Conservation (phyloP, 2,888 invertebrate species). For the Argynnis bischoffii region DNA sequence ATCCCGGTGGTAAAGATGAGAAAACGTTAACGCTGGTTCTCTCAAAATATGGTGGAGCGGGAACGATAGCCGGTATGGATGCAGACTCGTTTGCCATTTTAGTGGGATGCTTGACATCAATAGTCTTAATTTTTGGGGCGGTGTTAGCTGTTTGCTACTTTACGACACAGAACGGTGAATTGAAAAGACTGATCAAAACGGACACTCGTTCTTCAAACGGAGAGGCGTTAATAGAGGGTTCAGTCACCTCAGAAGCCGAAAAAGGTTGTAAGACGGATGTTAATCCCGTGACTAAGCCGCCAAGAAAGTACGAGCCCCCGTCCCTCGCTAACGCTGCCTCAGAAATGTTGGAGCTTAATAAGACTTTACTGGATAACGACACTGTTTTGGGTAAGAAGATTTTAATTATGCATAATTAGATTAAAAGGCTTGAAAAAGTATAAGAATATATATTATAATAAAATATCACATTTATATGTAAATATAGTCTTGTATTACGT, state of each 20-base stretch:
- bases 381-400: constrained; percentile 85
- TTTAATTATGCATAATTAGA: constrained; percentile 2
- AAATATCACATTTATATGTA: no score
- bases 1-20: constrained; percentile 90
- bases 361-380: constrained; percentile 89
- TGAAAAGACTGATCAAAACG: constrained; percentile 83
- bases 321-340: constrained; percentile 86
- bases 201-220: constrained; percentile 84
- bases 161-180: constrained; percentile 74
- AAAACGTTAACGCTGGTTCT: constrained; percentile 86
- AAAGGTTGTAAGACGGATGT: constrained; percentile 90
- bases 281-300: constrained; percentile 91
- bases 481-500: no score
- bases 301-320: constrained; percentile 86
- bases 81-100: constrained; percentile 80
- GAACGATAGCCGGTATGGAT: constrained; percentile 71
- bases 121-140: constrained; percentile 76
- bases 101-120: constrained; percentile 70
- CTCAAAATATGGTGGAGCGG: constrained; percentile 72
- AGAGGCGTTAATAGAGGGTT: constrained; percentile 86
- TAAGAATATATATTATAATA: background rate
- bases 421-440: background rate
- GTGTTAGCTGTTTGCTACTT: constrained; percentile 79
- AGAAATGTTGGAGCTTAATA: constrained; percentile 91
- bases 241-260: constrained; percentile 89